Percentiles rank a stretch among this genome's conserved stretches.
Conservation (phyloP, 2,888 invertebrate species). For the Hofmannophila pseudospretella region DNA sequence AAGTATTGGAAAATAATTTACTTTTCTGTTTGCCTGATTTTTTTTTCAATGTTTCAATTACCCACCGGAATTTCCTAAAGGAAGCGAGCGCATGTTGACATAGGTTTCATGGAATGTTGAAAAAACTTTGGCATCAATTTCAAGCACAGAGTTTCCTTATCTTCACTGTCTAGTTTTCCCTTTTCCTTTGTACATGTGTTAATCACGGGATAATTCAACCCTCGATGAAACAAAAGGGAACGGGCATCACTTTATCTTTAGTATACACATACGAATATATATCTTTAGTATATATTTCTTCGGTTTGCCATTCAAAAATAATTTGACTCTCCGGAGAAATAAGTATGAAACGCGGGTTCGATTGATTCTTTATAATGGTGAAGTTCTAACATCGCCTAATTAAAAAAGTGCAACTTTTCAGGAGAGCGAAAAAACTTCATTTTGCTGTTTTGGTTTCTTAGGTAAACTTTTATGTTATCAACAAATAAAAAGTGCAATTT, state of each 20-base stretch:
- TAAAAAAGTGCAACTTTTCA: no score
- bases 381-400: no score
- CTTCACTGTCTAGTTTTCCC: background rate
- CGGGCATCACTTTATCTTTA: conserved; percentile 1
- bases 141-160: background rate
- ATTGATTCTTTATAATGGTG: no score
- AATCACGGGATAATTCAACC: conserved; percentile 21
- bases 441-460: no score
- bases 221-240: conserved; percentile 19
- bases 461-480: no score
- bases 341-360: no score
- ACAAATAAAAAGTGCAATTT: no score
- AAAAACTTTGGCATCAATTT: background rate
- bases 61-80: conserved; percentile 5
- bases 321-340: no score
- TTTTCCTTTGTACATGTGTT: conserved; percentile 15
- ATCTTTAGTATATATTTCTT: background rate
- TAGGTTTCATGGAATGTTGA: background rate
- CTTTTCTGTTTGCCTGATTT: conserved; percentile 23
- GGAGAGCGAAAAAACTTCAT: no score
- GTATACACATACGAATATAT: background rate
- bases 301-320: background rate
- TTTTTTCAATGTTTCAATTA: conserved; percentile 26
- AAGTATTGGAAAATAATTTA: conserved; percentile 30
- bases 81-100: conserved; percentile 3